Evolutionary conservation across 2,113 vertebrate genomes (phyloP), one percentile per base, ranked within the genome.

Genomic region (Chinchilla lanigera): DNA sequence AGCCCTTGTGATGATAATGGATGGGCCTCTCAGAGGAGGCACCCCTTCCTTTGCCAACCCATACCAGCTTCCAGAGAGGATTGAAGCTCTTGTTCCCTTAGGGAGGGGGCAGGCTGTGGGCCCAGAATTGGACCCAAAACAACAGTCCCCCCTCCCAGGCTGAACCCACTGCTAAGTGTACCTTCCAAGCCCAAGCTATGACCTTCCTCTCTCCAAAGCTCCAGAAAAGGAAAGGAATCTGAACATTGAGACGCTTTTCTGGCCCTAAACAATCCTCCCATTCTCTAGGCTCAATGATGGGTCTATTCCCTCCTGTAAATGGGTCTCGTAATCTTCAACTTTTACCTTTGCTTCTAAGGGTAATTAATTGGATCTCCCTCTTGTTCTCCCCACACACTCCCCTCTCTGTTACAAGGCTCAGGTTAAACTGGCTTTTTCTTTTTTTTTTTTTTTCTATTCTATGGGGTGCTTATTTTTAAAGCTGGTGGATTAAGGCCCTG

Each of bases 211-310:
- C 89, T 89, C 92, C 95, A 96, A 38, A 97, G 77, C 95, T 97
- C 97, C 97, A 97, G 98, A 96, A 97, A 98, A 95, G 96, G 94
- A 98, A 96, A 93, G 95, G 95, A 97, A 97, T 98, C 97, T 95
- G 96, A 97, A 97, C 96, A 92, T 97, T 71, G 96, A 97, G 97
- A 90, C 0, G 96, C 97, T 90, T 97, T 97, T 98, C 96, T 97
- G 96, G 95, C 96, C 86, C 89, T 56, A 89, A 98, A 98, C 97
- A 98, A 97, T 98, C 96, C 97, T 97, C 89, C 94, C 94, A 96
- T 98, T 98, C 98, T 98, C 97, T 96, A 78, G 96, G 97, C 90
- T 98, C 98, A 98, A 97, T 97, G 98, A 96, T 97, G 97, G 98
- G 93, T 97, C 97, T 98, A 97, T 98, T 98, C 97, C 97, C 96